Conservation (phyloP, 30 jellyfish, hydroid and myxozoan species). For the Hydra vulgaris region DNA sequence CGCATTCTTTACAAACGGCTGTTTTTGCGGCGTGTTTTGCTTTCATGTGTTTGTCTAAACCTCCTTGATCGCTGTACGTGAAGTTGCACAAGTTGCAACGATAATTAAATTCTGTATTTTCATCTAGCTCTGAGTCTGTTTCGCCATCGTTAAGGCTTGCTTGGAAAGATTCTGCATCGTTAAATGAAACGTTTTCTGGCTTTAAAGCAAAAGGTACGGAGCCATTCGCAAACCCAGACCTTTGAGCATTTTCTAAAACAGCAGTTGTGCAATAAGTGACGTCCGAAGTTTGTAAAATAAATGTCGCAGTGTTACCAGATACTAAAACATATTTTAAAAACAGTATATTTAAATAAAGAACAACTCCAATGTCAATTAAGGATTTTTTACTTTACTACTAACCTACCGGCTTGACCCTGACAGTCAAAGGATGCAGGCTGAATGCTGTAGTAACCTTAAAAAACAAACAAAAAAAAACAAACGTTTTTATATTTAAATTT, state of each 20-base stretch:
- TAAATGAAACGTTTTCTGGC: background rate
- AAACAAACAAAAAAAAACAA: background rate
- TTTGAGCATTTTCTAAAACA: slow-evolving; percentile 10
- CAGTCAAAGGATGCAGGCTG: slow-evolving; percentile 21
- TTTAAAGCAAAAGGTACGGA: slow-evolving; percentile 3
- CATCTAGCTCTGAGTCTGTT: slow-evolving; percentile 20
- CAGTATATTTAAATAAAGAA: background rate
- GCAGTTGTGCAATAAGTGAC: slow-evolving; percentile 28
- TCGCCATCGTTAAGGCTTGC: slow-evolving; percentile 13
- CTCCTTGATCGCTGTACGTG: slow-evolving; percentile 28
- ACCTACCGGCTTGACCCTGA: slow-evolving; percentile 23
- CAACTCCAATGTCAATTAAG: too few relatives aligned
- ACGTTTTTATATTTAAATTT: background rate
- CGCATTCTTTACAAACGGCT: slow-evolving; percentile 21
- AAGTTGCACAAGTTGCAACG: slow-evolving; percentile 25
- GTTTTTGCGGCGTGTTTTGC: slow-evolving; percentile 33
- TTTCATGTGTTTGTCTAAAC: slow-evolving; percentile 20
- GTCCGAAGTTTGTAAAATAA: slow-evolving; percentile 27
- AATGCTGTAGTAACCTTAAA: slow-evolving; percentile 16
- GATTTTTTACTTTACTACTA: background rate
- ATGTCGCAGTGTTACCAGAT: slow-evolving; percentile 28
- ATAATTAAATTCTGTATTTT: slow-evolving; percentile 21
- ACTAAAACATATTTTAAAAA: background rate
- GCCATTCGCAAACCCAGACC: background rate
- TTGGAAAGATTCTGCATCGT: slow-evolving; percentile 10